These are phyloP conservation scores for Anthrax anthrax DNA, from an alignment of 2,888 invertebrate genomes.

Conservation along the genomic window DNA sequence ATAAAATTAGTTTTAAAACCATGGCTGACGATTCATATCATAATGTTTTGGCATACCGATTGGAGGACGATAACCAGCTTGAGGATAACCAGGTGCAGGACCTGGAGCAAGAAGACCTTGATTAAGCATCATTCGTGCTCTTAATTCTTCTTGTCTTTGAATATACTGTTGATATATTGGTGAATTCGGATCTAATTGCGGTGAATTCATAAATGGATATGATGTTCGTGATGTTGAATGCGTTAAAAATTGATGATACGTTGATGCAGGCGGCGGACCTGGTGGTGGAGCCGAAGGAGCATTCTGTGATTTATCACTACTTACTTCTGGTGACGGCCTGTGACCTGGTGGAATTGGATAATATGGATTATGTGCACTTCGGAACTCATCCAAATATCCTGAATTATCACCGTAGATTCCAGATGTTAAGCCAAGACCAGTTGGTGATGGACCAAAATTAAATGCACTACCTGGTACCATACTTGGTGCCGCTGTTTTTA, in stretches of 20 bases:
- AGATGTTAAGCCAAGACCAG: conserved; percentile 39
- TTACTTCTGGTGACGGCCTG: conserved; percentile 22
- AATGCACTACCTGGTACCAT: conserved; percentile 74
- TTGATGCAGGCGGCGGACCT: conserved; percentile 33
- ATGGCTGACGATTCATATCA: conserved; percentile 53
- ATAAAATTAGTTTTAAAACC: conserved; percentile 52
- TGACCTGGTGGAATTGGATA: conserved; percentile 38
- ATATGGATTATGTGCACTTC: conserved; percentile 47
- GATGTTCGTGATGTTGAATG: conserved; percentile 38
- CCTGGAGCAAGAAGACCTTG: conserved; percentile 29
- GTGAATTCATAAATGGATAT: conserved; percentile 45
- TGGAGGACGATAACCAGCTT: conserved; percentile 43
- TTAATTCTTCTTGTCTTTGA: conserved; percentile 46
- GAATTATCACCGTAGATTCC: conserved; percentile 49
- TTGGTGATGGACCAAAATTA: conserved; percentile 61
- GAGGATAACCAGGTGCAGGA: conserved; percentile 41
- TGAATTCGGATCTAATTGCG: conserved; percentile 44
- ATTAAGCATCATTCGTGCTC: conserved; percentile 41
- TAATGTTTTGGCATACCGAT: conserved; percentile 59
- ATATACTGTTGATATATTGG: conserved; percentile 61
- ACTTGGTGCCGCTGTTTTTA: conserved; percentile 46
- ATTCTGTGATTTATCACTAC: conserved; percentile 36
- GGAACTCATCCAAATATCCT: conserved; percentile 53
- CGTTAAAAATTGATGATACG: conserved; percentile 46
- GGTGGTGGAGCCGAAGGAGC: conserved; percentile 37